Evolutionary conservation across 2,113 vertebrate genomes (phyloP).

Genomic region (Pristiophorus japonicus): DNA sequence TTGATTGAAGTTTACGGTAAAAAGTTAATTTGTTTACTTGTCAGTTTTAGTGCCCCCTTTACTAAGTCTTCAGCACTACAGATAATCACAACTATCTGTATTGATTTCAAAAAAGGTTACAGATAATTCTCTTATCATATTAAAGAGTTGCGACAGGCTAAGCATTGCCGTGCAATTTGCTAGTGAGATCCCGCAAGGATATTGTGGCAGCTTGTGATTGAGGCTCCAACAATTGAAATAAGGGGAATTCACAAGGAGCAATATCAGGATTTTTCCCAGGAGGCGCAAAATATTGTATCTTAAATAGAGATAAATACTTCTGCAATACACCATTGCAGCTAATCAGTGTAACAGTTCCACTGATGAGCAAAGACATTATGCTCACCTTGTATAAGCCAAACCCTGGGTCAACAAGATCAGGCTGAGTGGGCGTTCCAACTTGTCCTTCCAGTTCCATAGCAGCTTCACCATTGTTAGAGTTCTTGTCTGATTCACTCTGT

Average conservation of each 20-base stretch:
- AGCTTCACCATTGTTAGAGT: slow-evolving; percentile 74
- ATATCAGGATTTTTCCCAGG: background rate
- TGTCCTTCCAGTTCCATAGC: slow-evolving; percentile 63
- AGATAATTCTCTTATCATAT: no score
- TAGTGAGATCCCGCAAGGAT: background rate
- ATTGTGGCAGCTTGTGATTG: background rate
- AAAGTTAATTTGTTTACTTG: no score
- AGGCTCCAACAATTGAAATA: background rate
- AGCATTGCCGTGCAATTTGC: background rate
- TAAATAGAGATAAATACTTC: background rate
- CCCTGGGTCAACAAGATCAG: slow-evolving; percentile 54
- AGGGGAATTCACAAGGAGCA: background rate
- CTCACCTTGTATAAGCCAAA: slow-evolving; percentile 81
- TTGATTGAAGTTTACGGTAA: no score
- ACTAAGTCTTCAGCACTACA: background rate
- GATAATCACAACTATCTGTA: background rate
- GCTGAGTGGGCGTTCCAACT: slow-evolving; percentile 46
- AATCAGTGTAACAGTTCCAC: background rate
- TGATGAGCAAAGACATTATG: background rate
- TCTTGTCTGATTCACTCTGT: slow-evolving; percentile 87
- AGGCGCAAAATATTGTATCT: background rate
- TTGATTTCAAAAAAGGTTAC: background rate
- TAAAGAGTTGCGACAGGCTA: no score
- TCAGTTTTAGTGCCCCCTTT: no score
- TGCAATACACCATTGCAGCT: background rate